phyloP scores from a whole-genome alignment of 2,113 vertebrate species.

The Chrysochloris asiatica region DNA sequence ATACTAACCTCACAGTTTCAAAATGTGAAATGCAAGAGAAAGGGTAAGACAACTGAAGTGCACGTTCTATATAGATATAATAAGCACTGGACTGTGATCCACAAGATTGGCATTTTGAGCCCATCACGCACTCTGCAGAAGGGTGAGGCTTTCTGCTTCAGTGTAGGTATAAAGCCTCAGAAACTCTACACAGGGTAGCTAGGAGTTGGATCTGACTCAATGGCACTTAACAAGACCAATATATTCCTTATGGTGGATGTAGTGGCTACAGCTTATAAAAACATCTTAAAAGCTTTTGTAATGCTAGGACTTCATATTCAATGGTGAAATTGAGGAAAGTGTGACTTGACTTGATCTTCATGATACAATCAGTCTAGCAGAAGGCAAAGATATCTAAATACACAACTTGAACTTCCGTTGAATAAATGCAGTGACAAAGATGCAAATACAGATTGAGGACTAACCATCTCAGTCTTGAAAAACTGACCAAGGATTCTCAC shows the following conservation, averaged over 20 bases:
- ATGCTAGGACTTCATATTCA: neutral
- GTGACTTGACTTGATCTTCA: neutral
- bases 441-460: neutral
- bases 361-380: neutral
- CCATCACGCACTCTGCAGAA: too few relatives aligned
- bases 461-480: neutral
- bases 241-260: too few relatives aligned
- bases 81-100: too few relatives aligned
- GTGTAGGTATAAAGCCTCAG: too few relatives aligned
- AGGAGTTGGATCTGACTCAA: too few relatives aligned
- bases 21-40: neutral
- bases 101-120: too few relatives aligned
- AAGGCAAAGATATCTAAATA: neutral
- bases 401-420: neutral
- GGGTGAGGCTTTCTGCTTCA: too few relatives aligned
- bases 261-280: neutral
- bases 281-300: neutral
- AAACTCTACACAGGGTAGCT: too few relatives aligned
- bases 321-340: neutral
- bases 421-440: neutral
- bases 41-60: neutral
- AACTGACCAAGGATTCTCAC: neutral
- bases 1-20: neutral
- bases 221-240: too few relatives aligned
- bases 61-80: too few relatives aligned